phyloP scores from a whole-genome alignment of 2,888 invertebrate genomes.

The Adineta ricciae region DNA sequence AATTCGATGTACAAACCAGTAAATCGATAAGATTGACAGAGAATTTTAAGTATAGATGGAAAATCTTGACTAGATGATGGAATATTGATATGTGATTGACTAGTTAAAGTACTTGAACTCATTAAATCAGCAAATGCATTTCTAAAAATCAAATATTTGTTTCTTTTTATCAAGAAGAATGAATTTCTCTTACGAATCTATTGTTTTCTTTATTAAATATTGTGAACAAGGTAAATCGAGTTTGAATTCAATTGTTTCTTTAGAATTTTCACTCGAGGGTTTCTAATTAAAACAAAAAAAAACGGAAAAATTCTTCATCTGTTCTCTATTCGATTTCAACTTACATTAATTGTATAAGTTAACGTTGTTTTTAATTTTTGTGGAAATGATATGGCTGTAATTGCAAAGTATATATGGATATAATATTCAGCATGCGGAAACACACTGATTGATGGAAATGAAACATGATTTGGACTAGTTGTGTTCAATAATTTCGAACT shows the following conservation, averaged over 20 bases:
- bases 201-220: background rate
- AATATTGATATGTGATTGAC: background rate
- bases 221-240: background rate
- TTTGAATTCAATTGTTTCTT: constrained; percentile 4
- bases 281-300: background rate
- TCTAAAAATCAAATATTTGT: background rate
- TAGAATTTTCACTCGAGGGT: background rate
- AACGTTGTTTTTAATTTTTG: constrained; percentile 6
- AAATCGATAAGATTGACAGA: background rate
- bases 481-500: background rate
- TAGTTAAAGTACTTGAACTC: background rate
- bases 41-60: background rate
- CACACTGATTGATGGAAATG: background rate
- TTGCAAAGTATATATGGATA: background rate
- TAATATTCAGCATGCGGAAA: background rate
- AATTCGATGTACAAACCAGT: background rate
- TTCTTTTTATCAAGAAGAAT: background rate
- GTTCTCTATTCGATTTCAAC: background rate
- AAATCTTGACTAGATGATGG: constrained; percentile 6
- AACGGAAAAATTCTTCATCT: background rate
- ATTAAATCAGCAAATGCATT: background rate
- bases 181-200: background rate
- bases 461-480: background rate
- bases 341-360: background rate
- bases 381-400: background rate